Evolutionary conservation across 2,888 invertebrate genomes (phyloP).

Genomic region (Dromius quadrimaculatus): DNA sequence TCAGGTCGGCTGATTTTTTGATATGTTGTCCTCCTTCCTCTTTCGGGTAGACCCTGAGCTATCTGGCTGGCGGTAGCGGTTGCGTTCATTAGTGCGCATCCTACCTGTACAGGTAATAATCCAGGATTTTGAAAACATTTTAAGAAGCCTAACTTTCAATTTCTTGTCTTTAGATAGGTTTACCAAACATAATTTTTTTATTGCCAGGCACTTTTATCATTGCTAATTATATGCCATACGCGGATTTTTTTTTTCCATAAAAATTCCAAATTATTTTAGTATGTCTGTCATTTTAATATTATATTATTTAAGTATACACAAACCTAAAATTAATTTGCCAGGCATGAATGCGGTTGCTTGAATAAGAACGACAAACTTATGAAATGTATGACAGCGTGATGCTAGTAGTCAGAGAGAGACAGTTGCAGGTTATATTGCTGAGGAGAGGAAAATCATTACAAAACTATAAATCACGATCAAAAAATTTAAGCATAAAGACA

Average conservation of each 20-base stretch:
- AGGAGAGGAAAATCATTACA: neutral
- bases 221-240: neutral
- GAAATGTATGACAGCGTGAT: neutral
- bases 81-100: slow-evolving; percentile 13
- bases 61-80: neutral
- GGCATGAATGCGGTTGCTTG: slow-evolving; percentile 37
- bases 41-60: neutral
- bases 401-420: neutral
- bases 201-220: neutral
- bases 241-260: neutral
- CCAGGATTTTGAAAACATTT: neutral
- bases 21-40: neutral
- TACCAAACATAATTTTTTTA: neutral
- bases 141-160: neutral
- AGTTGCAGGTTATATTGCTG: neutral
- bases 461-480: neutral
- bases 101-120: slow-evolving; percentile 11
- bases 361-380: neutral
- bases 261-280: neutral
- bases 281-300: slow-evolving; percentile 25
- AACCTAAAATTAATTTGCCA: slow-evolving; percentile 48
- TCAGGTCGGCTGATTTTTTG: slow-evolving; percentile 6
- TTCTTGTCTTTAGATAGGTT: neutral
- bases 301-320: slow-evolving; percentile 8
- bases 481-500: too few species aligned